A percentile compares a stretch with the other conserved stretches of the same genome.
Conservation (phyloP, 2,113 vertebrate genomes). For the Tor tambroides region DNA sequence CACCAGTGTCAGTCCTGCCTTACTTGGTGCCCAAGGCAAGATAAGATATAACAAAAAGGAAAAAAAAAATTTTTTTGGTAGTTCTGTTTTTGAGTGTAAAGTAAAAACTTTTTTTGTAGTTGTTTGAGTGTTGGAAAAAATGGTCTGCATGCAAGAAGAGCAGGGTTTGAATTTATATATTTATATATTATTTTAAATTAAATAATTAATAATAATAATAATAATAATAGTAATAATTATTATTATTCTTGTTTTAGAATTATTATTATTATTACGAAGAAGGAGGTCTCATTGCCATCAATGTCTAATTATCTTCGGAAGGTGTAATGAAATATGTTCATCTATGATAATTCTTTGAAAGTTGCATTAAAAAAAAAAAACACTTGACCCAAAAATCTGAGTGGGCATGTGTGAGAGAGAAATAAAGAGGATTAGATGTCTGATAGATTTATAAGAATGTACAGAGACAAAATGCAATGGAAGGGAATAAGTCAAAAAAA, state of each 20-base stretch:
- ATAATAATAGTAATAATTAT: no score
- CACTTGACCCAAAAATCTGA: neutral
- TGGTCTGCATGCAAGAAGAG: neutral
- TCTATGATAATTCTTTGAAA: no score
- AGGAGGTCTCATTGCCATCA: no score
- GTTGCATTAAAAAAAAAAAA: neutral
- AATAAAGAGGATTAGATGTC: slow-evolving; percentile 29
- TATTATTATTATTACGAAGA: no score
- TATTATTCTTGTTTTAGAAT: no score
- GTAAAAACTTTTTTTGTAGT: no score
- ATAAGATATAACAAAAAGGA: neutral
- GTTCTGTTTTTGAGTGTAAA: neutral
- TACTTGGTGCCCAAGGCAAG: neutral
- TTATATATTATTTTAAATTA: no score
- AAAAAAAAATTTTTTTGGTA: neutral
- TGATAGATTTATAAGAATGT: neutral
- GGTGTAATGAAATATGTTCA: neutral
- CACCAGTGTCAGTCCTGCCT: neutral
- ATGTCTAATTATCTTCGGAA: neutral
- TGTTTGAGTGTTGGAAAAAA: neutral
- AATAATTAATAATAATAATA: no score
- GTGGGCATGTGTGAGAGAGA: neutral
- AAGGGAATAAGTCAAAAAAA: neutral
- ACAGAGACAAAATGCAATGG: slow-evolving; percentile 9
- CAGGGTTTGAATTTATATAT: neutral